Conservation (phyloP, 2,797 vertebrate genomes). For the Zalophus californianus region DNA sequence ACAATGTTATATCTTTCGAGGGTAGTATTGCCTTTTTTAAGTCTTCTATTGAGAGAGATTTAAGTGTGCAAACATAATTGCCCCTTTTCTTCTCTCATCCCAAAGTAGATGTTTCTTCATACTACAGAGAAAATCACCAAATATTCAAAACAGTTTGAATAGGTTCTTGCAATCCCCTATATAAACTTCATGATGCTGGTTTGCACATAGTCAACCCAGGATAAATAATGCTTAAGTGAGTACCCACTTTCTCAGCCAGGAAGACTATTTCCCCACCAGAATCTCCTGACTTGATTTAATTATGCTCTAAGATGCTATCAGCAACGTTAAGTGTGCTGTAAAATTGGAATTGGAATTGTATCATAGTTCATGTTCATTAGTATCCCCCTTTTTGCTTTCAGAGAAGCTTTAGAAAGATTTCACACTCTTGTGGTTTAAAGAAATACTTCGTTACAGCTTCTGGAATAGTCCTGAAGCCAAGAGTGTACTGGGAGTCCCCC, state of each 20-base stretch:
- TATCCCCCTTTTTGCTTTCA: slow-evolving; percentile 46
- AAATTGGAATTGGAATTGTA: slow-evolving; percentile 84
- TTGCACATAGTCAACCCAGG: slow-evolving; percentile 41
- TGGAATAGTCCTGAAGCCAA: slow-evolving; percentile 42
- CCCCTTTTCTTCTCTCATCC: slow-evolving; percentile 59
- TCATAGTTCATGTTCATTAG: slow-evolving; percentile 76
- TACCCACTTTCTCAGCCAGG: slow-evolving; percentile 69
- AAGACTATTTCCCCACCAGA: slow-evolving; percentile 67
- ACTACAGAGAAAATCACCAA: slow-evolving; percentile 66
- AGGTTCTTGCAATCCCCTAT: slow-evolving; percentile 13
- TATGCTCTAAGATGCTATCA: slow-evolving; percentile 64
- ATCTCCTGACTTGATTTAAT: slow-evolving; percentile 75
- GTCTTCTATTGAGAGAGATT: slow-evolving; percentile 75
- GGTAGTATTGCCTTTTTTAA: slow-evolving; percentile 64
- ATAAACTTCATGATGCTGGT: slow-evolving; percentile 13
- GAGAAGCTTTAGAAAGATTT: slow-evolving; percentile 64
- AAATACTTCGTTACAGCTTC: slow-evolving; percentile 63
- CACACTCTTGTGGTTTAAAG: slow-evolving; percentile 66
- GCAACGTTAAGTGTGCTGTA: slow-evolving; percentile 81
- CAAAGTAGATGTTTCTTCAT: slow-evolving; percentile 70
- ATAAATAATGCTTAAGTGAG: slow-evolving; percentile 77
- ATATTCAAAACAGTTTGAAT: slow-evolving; percentile 51
- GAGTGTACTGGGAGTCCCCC: background rate
- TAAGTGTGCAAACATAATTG: slow-evolving; percentile 67
- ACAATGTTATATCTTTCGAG: slow-evolving; percentile 56